Evolutionary conservation across 2,113 vertebrate species (phyloP).

Genomic region (Pionites leucogaster): DNA sequence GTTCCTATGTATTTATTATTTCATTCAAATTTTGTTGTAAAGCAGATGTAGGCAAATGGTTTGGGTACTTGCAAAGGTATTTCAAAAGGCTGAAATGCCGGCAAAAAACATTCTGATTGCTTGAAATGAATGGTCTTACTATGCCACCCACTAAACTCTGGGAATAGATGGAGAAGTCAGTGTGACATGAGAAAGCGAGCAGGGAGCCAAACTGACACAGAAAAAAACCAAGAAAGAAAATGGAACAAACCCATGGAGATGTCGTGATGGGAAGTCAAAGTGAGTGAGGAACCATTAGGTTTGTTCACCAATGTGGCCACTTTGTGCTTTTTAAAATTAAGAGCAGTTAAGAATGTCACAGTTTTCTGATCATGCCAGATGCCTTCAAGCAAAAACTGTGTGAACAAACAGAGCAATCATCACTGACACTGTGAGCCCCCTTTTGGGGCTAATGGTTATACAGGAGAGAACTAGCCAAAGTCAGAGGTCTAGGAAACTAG

Average conservation of each 20-base stretch:
- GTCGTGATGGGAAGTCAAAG: constrained; percentile 4
- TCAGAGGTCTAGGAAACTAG: not conserved
- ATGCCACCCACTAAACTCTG: not conserved
- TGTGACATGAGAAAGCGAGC: not conserved
- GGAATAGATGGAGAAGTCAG: not conserved
- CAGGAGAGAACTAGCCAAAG: not conserved
- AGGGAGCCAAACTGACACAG: not conserved
- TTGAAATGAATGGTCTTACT: constrained; percentile 7
- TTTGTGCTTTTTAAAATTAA: not conserved
- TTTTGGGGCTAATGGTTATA: not conserved
- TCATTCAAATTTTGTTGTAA: not conserved
- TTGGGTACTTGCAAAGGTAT: not conserved
- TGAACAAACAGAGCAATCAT: not conserved
- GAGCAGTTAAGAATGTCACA: not conserved
- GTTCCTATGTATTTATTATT: not conserved
- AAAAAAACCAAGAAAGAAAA: not conserved
- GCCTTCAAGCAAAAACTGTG: not conserved
- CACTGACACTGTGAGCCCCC: not conserved
- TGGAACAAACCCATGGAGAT: not conserved
- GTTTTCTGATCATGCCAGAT: not conserved
- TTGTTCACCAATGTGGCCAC: constrained; percentile 10
- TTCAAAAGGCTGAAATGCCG: not conserved
- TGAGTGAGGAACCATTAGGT: not conserved
- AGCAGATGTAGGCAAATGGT: not conserved
- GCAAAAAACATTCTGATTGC: not conserved